phyloP scores from a whole-genome alignment of 35 echinoderm and acorn worm genomes.

The Hemicentrotus pulcherrimus region DNA sequence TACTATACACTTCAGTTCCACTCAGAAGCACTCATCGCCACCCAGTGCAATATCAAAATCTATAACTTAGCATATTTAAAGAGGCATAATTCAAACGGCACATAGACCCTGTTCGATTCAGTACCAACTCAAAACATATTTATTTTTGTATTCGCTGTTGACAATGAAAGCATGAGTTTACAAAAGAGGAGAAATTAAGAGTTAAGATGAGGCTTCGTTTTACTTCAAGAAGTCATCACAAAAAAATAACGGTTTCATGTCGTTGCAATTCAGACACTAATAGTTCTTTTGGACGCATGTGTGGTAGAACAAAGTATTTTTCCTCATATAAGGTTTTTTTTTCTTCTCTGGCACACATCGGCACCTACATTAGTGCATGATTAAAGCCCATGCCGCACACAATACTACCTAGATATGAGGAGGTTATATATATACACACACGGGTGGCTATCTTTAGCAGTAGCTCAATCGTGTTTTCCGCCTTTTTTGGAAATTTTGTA shows the following conservation, averaged over 20 bases:
- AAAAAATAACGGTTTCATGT: not conserved
- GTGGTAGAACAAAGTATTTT: constrained; percentile 39
- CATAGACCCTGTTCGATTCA: not conserved
- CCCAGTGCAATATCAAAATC: not conserved
- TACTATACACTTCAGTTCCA: not conserved
- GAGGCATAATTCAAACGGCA: constrained; percentile 36
- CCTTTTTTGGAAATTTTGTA: not conserved
- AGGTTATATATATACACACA: constrained; percentile 31
- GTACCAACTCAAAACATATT: constrained; percentile 32
- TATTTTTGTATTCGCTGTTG: constrained; percentile 34
- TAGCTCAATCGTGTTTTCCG: constrained; percentile 16
- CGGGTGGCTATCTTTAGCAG: constrained; percentile 19
- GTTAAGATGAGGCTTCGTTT: constrained; percentile 32
- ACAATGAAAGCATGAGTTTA: constrained; percentile 46
- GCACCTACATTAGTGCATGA: constrained; percentile 43
- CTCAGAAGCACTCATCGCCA: not conserved
- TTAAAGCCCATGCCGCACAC: constrained; percentile 30
- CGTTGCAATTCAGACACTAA: not conserved
- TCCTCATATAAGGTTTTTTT: constrained; percentile 30
- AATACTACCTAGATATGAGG: constrained; percentile 17
- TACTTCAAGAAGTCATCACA: constrained; percentile 31
- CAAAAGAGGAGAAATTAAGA: constrained; percentile 38
- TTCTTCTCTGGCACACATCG: constrained; percentile 14
- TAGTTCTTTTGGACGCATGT: not conserved
- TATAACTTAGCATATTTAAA: not conserved